A percentile compares a stretch with the other conserved stretches of the same genome.
Conservation (phyloP, 2,888 invertebrate species). For the Eledona agricola region DNA sequence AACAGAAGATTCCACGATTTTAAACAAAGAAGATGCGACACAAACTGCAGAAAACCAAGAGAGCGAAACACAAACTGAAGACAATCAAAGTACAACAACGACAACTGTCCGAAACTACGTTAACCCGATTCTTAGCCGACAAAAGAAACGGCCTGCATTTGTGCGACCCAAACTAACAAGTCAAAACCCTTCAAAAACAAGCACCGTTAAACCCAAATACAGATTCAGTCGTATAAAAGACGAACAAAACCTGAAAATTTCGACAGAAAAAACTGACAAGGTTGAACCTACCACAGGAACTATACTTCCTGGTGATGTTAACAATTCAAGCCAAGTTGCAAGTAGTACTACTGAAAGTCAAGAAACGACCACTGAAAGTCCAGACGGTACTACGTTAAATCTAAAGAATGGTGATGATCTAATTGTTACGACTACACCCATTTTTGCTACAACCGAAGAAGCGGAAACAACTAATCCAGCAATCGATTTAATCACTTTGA, state of each 20-base stretch:
- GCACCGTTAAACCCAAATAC: constrained; percentile 10
- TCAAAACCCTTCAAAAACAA: constrained; percentile 11
- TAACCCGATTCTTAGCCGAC: constrained; percentile 32
- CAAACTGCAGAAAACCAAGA: constrained; percentile 17
- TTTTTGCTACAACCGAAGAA: no score
- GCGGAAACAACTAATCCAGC: no score
- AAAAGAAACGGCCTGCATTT: constrained; percentile 28
- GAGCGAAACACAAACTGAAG: constrained; percentile 14
- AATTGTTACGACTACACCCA: no score
- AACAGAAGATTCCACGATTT: no score
- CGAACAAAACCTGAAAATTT: no score
- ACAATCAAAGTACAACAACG: no score
- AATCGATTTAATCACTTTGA: no score
- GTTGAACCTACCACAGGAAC: not conserved
- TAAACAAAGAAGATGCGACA: constrained; percentile 9
- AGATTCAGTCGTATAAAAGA: no score
- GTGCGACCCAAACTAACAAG: constrained; percentile 29
- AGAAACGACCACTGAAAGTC: constrained; percentile 5
- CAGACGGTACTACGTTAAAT: constrained; percentile 3
- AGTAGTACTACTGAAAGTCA: not conserved
- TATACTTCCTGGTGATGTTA: constrained; percentile 1
- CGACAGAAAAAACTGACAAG: constrained; percentile 13
- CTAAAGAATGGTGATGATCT: no score
- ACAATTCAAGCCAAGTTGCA: constrained; percentile 1
- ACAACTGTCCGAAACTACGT: constrained; percentile 20